Evolutionary conservation across 2,888 invertebrate species (phyloP).

Genomic region (Troides helena): DNA sequence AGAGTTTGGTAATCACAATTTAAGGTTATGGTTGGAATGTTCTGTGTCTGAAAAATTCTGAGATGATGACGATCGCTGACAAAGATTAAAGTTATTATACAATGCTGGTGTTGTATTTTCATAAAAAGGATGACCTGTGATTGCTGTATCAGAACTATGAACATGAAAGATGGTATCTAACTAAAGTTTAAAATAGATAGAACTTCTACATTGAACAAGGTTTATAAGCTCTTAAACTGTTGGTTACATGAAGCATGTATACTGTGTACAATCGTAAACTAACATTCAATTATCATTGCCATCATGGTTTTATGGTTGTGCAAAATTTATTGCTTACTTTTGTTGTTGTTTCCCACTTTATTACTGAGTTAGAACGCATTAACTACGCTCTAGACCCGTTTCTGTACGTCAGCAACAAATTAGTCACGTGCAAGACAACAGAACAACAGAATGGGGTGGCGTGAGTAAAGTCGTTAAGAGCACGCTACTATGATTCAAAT

Average conservation of each 20-base stretch:
- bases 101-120: no score
- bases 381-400: conserved; percentile 11
- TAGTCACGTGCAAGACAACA: conserved; percentile 11
- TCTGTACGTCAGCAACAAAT: conserved; percentile 15
- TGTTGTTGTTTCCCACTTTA: conserved; percentile 5
- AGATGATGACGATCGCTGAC: no score
- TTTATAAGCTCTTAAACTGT: background rate
- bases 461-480: conserved; percentile 10
- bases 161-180: no score
- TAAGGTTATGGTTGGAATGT: no score
- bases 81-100: no score
- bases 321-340: conserved; percentile 4
- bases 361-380: conserved; percentile 4
- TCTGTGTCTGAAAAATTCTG: no score
- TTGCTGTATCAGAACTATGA: no score
- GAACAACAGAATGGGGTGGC: background rate
- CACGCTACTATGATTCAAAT: background rate
- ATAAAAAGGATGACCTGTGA: no score
- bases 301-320: background rate
- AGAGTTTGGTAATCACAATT: no score
- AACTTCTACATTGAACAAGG: background rate
- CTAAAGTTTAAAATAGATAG: background rate
- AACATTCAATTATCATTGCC: conserved; percentile 3
- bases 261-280: background rate
- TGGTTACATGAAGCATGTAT: background rate